Base-by-base conservation (phyloP, 1,140 invertebrate species). In the Hypsibius dujardini region DNA sequence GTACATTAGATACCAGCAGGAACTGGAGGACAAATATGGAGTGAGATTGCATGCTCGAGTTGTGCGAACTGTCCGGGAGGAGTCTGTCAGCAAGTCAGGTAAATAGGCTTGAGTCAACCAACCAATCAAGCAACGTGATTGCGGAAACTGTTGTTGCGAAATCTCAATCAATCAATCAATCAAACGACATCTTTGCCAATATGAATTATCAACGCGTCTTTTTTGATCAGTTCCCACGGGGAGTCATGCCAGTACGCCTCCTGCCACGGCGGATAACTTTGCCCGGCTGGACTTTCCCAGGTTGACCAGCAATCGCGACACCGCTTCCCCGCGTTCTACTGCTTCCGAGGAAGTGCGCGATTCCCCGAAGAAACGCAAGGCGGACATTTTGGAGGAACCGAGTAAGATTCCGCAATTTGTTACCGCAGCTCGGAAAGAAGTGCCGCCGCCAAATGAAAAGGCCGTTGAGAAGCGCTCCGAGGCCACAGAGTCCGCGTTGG, bases 1-100 rank as follows among this genome's bases (percentile, higher is more conserved):
- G n/a, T 56, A 56, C 50, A 56, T 56, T 56, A 56, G n/a, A n/a
- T n/a, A 56, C n/a, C 50, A 56, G 50, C 50, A 56, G n/a, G 50
- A 56, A n/a, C n/a, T 56, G 50, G 50, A 56, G 50, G 50, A 56
- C 50, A 56, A 56, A n/a, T 56, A 56, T 56, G 50, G 50, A n/a
- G 50, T 56, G n/a, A 7, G 7, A 7, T 7, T 56, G 7, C 7
- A 56, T 7, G 7, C 7, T 7, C 50, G 50, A n/a, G n/a, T n/a
- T 7, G 50, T 56, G n/a, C 7, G 50, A 56, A 7, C n/a, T n/a
- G 7, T n/a, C 7, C 7, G n/a, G 7, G n/a, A n/a, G 50, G 7
- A 56, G 50, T n/a, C 7, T n/a, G n/a, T n/a, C 50, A 56, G 7
- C 7, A 7, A 56, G 7, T n/a, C 50, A 56, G 50, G n/a, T 56